Conservation (phyloP, 2,888 invertebrate species). For the Druceiella hillmani region DNA sequence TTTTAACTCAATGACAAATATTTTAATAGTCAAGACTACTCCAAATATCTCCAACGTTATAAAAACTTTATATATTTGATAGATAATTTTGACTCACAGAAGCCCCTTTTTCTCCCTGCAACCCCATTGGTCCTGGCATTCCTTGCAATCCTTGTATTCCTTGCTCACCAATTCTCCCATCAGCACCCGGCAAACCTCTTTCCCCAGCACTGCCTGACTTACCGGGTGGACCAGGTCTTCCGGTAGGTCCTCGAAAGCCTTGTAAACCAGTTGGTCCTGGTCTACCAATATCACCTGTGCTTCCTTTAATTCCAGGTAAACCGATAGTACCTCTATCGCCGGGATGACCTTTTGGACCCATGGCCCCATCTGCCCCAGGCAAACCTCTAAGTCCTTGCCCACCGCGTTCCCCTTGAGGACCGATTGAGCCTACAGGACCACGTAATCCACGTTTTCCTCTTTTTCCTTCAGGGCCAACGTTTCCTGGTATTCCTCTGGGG, state of each 20-base stretch:
- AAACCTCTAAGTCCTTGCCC: slow-evolving; percentile 59
- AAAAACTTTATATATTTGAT: too few species aligned
- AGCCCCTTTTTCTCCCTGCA: slow-evolving; percentile 72
- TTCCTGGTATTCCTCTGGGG: slow-evolving; percentile 70
- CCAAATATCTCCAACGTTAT: too few species aligned
- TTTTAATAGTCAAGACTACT: too few species aligned
- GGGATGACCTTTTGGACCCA: slow-evolving; percentile 67
- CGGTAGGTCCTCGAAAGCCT: slow-evolving; percentile 60
- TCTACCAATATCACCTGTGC: slow-evolving; percentile 55
- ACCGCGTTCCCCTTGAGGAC: slow-evolving; percentile 70
- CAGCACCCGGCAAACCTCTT: slow-evolving; percentile 72
- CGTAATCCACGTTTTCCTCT: slow-evolving; percentile 73
- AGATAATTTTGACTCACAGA: too few species aligned
- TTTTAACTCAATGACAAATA: too few species aligned
- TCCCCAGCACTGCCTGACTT: slow-evolving; percentile 67
- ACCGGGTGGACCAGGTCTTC: slow-evolving; percentile 65
- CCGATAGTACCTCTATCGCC: slow-evolving; percentile 63
- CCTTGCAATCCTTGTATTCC: slow-evolving; percentile 78
- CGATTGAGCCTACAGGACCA: slow-evolving; percentile 69
- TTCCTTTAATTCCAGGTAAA: slow-evolving; percentile 53
- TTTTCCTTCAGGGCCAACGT: slow-evolving; percentile 72
- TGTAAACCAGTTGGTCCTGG: slow-evolving; percentile 62
- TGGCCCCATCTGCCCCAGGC: slow-evolving; percentile 71
- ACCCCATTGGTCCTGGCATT: slow-evolving; percentile 69
- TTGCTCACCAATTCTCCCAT: slow-evolving; percentile 80